Conservation (phyloP, 1,140 invertebrate species). For the Drosophila virilis region DNA sequence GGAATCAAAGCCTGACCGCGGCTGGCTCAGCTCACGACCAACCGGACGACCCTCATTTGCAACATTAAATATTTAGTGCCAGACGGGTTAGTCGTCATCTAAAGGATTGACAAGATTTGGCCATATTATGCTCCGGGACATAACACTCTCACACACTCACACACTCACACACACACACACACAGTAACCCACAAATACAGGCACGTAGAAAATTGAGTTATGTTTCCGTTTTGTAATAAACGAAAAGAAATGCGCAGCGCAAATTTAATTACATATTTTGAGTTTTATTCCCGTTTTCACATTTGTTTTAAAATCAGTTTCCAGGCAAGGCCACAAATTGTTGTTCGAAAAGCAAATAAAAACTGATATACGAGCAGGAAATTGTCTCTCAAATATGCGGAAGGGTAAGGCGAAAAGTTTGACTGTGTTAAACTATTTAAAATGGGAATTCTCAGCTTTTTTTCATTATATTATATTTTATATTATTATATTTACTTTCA, state of each 20-base stretch:
- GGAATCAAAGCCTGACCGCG: background rate
- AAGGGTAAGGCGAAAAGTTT: no score
- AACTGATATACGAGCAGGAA: no score
- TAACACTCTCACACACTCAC: background rate
- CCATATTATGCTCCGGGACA: slow-evolving; percentile 14
- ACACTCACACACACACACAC: slow-evolving; percentile 10
- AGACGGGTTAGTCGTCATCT: slow-evolving; percentile 33
- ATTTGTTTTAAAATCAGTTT: slow-evolving; percentile 3
- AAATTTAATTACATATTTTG: slow-evolving; percentile 23
- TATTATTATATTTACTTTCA: no score
- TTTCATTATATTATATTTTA: no score
- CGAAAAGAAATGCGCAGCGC: slow-evolving; percentile 1
- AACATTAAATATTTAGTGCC: slow-evolving; percentile 67
- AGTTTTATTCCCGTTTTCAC: slow-evolving; percentile 1
- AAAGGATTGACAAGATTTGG: slow-evolving; percentile 60
- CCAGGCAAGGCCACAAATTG: background rate
- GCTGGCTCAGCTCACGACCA: no score
- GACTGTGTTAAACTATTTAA: background rate
- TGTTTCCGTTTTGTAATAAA: slow-evolving; percentile 8
- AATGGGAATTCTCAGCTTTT: background rate
- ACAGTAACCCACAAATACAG: background rate
- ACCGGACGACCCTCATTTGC: slow-evolving; percentile 44
- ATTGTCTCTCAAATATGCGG: no score
- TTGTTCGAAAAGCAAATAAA: background rate
- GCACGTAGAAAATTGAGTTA: slow-evolving; percentile 15